phyloP scores from a whole-genome alignment of 1,140 invertebrate genomes.

The Heliconius nattereri region DNA sequence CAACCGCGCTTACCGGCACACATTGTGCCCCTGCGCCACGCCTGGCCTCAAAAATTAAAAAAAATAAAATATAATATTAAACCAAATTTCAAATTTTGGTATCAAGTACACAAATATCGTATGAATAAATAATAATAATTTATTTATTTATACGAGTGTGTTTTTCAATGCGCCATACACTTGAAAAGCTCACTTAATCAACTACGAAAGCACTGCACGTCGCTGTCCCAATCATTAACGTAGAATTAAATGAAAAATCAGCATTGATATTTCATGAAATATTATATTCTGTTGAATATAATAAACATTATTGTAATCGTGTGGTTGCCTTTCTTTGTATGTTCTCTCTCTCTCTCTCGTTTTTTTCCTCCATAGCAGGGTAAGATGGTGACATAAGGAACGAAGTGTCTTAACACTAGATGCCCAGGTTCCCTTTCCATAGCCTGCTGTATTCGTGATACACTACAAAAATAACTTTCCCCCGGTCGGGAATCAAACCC shows the following conservation, averaged over 20 bases:
- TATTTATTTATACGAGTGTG: background rate
- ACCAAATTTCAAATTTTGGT: background rate
- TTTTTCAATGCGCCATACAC: background rate
- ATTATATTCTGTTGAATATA: background rate
- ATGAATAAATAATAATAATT: background rate
- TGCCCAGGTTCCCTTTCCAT: too few relatives aligned
- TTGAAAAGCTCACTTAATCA: slow-evolving; percentile 2
- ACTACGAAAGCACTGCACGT: background rate
- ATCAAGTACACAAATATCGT: background rate
- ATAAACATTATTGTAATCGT: background rate
- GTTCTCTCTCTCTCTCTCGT: too few relatives aligned
- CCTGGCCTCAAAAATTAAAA: too few relatives aligned
- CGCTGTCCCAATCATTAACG: background rate
- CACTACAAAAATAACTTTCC: too few relatives aligned
- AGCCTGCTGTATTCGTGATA: too few relatives aligned
- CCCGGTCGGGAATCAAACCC: too few relatives aligned
- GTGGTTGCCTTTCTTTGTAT: too few relatives aligned
- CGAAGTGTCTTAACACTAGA: too few relatives aligned
- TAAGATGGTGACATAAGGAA: too few relatives aligned
- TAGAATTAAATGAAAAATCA: background rate
- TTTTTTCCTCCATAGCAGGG: too few relatives aligned
- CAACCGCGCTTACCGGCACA: rapidly evolving
- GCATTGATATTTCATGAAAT: background rate
- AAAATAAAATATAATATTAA: background rate
- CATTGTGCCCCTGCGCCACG: too few relatives aligned